Conservation (phyloP, 2,113 vertebrate species). For the Stegostoma tigrinum region DNA sequence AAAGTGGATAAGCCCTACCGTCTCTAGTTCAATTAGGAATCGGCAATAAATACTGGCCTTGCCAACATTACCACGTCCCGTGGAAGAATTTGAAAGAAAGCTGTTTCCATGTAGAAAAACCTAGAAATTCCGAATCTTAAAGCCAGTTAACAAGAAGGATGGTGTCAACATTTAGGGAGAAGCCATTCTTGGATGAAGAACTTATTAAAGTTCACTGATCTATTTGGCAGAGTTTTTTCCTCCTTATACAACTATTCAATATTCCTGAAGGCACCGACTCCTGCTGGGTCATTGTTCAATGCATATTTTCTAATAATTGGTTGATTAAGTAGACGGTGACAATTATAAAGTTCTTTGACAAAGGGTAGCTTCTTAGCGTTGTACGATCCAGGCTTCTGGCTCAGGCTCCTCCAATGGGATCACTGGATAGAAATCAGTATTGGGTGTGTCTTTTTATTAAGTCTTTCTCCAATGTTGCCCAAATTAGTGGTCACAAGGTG, state of each 20-base stretch:
- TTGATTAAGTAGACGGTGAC: not conserved
- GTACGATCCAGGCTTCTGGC: not conserved
- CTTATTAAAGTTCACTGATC: not conserved
- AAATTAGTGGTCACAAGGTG: not conserved
- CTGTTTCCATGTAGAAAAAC: slow-evolving; percentile 4
- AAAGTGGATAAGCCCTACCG: no score
- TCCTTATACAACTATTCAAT: not conserved
- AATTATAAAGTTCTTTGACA: not conserved
- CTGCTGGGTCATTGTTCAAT: not conserved
- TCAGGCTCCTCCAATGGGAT: not conserved
- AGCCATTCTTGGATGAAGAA: not conserved
- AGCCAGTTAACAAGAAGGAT: not conserved
- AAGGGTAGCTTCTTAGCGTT: not conserved
- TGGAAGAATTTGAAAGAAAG: no score
- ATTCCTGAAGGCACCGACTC: not conserved
- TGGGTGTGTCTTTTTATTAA: not conserved
- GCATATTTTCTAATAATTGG: not conserved
- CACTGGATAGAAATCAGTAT: not conserved
- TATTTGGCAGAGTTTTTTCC: not conserved
- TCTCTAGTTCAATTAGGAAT: no score
- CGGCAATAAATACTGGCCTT: no score
- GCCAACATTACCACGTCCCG: no score
- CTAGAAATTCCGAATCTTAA: not conserved
- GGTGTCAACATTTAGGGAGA: not conserved
- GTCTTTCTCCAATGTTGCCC: not conserved